Evolutionary conservation across 2,888 invertebrate species (phyloP), one percentile per base, ranked within the genome.

Genomic region (Lasius fuliginosus): DNA sequence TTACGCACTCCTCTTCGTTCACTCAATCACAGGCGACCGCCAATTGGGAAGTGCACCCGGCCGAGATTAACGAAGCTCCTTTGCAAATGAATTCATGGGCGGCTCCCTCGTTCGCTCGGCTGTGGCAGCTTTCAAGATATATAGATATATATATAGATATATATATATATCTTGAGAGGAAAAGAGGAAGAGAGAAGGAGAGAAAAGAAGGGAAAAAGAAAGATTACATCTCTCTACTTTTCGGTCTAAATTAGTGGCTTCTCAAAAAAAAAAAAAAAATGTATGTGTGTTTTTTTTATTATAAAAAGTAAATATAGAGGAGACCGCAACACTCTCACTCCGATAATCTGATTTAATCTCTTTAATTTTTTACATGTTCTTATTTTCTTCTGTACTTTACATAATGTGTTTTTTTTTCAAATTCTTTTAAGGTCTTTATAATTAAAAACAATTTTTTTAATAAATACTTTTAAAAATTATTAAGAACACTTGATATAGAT

Each of bases 1-100:
- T 81, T 81, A 71, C 79, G 65, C 58, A 67, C 77, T 82, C 56
- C 82, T 76, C 76, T 56, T 65, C 82, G 65, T 82, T 46, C 56
- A 40, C 42, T 82, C 74, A 67, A 67, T 82, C 76, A 76, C 75
- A 56, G 56, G 46, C 71, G 71, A 68, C 71, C 71, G 71, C 46
- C 69, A 71, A 81, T 81, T 81, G 86, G 87, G 83, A 85, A 84
- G 83, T 83, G 87, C 87, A 81, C 46, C 75, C 73, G 75, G 75
- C 82, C 71, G 88, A 77, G 74, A 65, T 86, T 88, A 90, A 90
- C 88, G 88, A 90, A 86, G 85, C 79, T 77, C 87, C 82, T 85
- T 85, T 67, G 85, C 88, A 90, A 90, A 86, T 90, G 90, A 90
- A 89, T 79, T 90, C 90, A 88, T 64, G 77, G 73, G 36, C 67